A percentile compares a stretch with the other conserved stretches of the same genome.
Evolutionary conservation across 2,113 vertebrate species (phyloP).

Genomic region (Odocoileus virginianus): DNA sequence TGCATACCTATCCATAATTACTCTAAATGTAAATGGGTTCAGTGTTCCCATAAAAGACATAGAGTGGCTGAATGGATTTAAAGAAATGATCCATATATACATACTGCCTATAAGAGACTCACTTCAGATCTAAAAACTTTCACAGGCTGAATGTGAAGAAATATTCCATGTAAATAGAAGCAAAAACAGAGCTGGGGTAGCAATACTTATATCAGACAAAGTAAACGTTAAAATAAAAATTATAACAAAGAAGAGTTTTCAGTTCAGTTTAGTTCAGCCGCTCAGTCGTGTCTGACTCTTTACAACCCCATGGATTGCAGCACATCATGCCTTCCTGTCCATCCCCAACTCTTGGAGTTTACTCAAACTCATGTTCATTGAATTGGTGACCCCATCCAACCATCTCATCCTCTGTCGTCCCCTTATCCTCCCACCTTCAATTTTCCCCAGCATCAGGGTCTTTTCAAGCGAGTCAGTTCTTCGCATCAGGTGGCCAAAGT

Average conservation of each 20-base stretch:
- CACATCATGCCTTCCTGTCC: not conserved
- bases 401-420: not conserved
- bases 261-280: not conserved
- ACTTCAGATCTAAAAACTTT: not conserved
- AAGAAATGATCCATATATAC: not conserved
- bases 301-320: rapidly evolving
- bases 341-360: not conserved
- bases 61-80: not conserved
- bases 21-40: not conserved
- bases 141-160: not conserved
- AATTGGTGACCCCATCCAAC: not conserved
- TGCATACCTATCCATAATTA: not conserved
- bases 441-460: not conserved
- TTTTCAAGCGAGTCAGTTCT: not conserved
- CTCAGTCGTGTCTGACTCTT: not conserved
- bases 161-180: not conserved
- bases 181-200: not conserved
- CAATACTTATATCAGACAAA: not conserved
- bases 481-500: not conserved
- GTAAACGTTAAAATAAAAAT: not conserved
- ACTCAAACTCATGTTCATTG: not conserved
- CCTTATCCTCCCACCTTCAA: not conserved
- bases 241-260: not conserved
- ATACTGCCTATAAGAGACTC: not conserved
- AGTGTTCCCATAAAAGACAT: not conserved